Conservation (phyloP, 1,140 invertebrate species). For the Philopotamus ludificatus region DNA sequence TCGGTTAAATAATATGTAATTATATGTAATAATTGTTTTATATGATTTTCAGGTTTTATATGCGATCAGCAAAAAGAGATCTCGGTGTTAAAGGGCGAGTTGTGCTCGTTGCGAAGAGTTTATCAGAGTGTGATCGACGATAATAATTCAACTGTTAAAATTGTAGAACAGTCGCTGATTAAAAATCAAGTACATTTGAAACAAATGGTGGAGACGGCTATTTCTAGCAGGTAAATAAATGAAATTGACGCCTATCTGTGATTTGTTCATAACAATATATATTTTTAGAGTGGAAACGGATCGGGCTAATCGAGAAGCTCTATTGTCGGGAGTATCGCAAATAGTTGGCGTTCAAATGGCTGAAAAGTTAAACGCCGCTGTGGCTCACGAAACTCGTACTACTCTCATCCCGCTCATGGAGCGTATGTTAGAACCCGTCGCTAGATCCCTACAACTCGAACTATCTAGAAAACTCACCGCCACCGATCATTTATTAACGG, state of each 20-base stretch:
- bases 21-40: slow-evolving; percentile 1
- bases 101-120: slow-evolving; percentile 26
- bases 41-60: slow-evolving; percentile 27
- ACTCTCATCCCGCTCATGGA: slow-evolving; percentile 57
- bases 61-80: slow-evolving; percentile 37
- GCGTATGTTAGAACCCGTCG: slow-evolving; percentile 64
- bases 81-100: slow-evolving; percentile 24
- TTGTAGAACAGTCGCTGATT: slow-evolving; percentile 32
- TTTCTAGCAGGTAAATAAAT: slow-evolving; percentile 30
- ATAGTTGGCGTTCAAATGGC: slow-evolving; percentile 50
- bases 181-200: slow-evolving; percentile 36
- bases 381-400: slow-evolving; percentile 47
- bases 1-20: not conserved
- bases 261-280: not conserved
- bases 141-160: slow-evolving; percentile 11
- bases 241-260: not conserved
- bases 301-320: slow-evolving; percentile 34
- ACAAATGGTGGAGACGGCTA: slow-evolving; percentile 34
- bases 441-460: slow-evolving; percentile 68
- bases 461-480: slow-evolving; percentile 67
- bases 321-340: slow-evolving; percentile 46
- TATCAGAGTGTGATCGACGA: slow-evolving; percentile 10
- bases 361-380: slow-evolving; percentile 50
- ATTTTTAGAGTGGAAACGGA: slow-evolving; percentile 32
- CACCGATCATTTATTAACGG: slow-evolving; percentile 72